These are phyloP conservation scores for Probaryconus sp. DNA, from an alignment of 1,140 invertebrate species.

Conservation along the genomic window DNA sequence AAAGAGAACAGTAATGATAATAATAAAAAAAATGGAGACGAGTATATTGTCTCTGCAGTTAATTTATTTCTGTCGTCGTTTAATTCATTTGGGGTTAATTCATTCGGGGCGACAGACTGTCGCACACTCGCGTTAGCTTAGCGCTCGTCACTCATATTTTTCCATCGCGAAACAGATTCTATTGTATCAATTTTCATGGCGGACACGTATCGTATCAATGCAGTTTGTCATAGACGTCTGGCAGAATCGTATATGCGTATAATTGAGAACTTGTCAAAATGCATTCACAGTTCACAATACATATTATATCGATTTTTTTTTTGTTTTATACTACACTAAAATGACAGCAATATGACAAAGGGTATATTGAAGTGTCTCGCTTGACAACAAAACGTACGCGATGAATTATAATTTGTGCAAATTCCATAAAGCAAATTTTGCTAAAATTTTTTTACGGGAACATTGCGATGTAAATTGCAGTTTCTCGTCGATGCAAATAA, in stretches of 20 bases:
- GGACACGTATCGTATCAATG: slow-evolving; percentile 9
- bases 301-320: no score
- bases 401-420: no score
- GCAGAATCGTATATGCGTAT: no score
- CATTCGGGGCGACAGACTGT: slow-evolving; percentile 45
- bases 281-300: slow-evolving; percentile 7
- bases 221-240: neutral
- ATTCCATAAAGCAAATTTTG: no score
- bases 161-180: slow-evolving; percentile 22
- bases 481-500: no score
- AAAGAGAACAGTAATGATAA: no score
- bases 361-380: no score
- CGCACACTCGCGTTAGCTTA: slow-evolving; percentile 37
- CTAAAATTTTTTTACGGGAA: no score
- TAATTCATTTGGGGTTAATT: slow-evolving; percentile 46
- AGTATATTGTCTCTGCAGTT: neutral
- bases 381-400: no score
- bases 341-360: no score
- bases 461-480: no score
- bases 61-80: slow-evolving; percentile 36
- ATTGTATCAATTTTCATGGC: slow-evolving; percentile 37
- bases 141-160: slow-evolving; percentile 42
- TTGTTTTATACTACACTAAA: no score
- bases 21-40: slow-evolving; percentile 10
- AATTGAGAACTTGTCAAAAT: slow-evolving; percentile 19